These are phyloP conservation scores for Muricea muricata DNA, from an alignment of 92 coral and sea anemone genomes.

Conservation along the genomic window DNA sequence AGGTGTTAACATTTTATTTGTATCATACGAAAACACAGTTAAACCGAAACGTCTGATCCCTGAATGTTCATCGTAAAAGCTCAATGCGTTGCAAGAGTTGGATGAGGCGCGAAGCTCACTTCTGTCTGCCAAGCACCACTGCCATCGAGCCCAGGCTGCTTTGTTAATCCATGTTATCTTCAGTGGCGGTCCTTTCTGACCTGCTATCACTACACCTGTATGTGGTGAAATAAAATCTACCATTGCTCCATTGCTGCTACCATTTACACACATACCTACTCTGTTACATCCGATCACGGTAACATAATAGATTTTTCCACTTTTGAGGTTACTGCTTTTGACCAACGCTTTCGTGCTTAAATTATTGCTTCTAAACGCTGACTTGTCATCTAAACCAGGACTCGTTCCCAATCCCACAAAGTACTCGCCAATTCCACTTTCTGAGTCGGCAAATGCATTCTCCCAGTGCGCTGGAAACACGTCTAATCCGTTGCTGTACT, in stretches of 20 bases:
- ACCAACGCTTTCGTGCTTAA: slow-evolving; percentile 61
- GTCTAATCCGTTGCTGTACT: slow-evolving; percentile 75
- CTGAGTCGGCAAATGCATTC: slow-evolving; percentile 88
- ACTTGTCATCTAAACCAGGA: slow-evolving; percentile 71
- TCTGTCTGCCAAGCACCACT: slow-evolving; percentile 86
- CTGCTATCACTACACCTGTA: slow-evolving; percentile 76
- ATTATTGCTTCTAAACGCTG: slow-evolving; percentile 64
- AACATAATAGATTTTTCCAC: slow-evolving; percentile 79
- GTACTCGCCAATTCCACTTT: slow-evolving; percentile 77
- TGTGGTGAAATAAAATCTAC: slow-evolving; percentile 90
- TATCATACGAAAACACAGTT: slow-evolving; percentile 46
- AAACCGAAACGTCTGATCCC: slow-evolving; percentile 60
- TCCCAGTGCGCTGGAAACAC: slow-evolving; percentile 91
- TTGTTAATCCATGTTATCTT: slow-evolving; percentile 29
- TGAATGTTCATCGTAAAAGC: slow-evolving; percentile 82
- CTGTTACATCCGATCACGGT: slow-evolving; percentile 86
- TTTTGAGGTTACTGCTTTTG: slow-evolving; percentile 67
- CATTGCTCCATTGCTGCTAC: slow-evolving; percentile 88
- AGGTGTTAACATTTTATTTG: slow-evolving; percentile 54
- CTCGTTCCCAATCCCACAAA: slow-evolving; percentile 78
- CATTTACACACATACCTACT: slow-evolving; percentile 88
- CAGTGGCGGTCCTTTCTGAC: slow-evolving; percentile 76
- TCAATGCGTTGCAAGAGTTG: slow-evolving; percentile 9
- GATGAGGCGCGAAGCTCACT: slow-evolving; percentile 60
- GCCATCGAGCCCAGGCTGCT: slow-evolving; percentile 95